Evolutionary conservation across 2,888 invertebrate genomes (phyloP), one percentile per base, ranked within the genome.

Genomic region (Metalampra italica): DNA sequence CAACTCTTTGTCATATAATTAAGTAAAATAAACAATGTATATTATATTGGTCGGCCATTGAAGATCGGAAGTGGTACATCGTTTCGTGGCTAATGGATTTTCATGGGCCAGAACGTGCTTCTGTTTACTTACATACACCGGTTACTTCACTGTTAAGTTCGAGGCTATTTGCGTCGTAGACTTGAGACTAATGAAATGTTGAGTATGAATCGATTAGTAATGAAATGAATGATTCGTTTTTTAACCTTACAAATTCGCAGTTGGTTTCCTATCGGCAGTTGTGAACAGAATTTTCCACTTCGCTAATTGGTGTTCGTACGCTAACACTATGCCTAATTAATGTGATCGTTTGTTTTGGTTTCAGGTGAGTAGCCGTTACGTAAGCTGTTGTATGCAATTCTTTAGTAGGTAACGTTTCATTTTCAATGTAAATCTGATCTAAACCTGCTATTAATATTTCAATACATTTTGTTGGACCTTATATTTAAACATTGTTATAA

Each of bases 321-420:
- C 36, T 14, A 15, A 29, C 30, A 36, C 36, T 49, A 45, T 52
- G 53, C 41, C 53, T 49, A 52, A 52, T 49, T 49, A 49, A 47
- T 52, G 52, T 44, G 46, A 45, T 46, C 43, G 61, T 65, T 68
- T 75, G 70, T 75, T 75, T 72, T 78, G 60, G 69, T 77, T 78
- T 65, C 71, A 70, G 69, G 67, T 71, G 66, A 71, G 69, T 74
- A 71, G 68, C 66, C 53, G 60, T 80, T 75, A 68, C 73, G 71
- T 60, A 73, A 77, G 57, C 61, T 40, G 57, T 53, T 43, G 60
- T 62, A 63, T 52, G 56, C 56, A 66, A 59, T 53, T 60, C 57
- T 50, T 55, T 59, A 49, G 50, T 53, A 53, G 66, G 66, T 71
- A 71, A 65, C 51, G 60, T 62, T 59, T 61, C 57, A n/a, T n/a